phyloP scores from a whole-genome alignment of 2,888 invertebrate species.

The Ormyrus labotus region DNA sequence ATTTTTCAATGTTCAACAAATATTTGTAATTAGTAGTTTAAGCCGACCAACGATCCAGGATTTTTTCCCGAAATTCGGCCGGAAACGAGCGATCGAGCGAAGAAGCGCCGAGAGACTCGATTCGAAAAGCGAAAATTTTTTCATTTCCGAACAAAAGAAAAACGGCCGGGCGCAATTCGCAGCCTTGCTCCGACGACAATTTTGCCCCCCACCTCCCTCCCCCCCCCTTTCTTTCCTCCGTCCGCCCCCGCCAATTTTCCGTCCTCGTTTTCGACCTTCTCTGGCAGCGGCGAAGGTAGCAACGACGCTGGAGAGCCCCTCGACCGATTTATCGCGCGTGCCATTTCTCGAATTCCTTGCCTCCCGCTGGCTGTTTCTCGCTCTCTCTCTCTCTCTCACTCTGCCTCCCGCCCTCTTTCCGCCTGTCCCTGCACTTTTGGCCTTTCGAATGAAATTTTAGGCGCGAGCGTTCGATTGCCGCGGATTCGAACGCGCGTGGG shows the following conservation, averaged over 20 bases:
- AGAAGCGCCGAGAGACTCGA: no score
- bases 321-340: constrained; percentile 51
- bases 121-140: no score
- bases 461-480: neutral
- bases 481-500: no score
- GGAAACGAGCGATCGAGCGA: no score
- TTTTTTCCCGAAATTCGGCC: no score
- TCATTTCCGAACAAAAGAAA: no score
- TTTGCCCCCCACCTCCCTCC: neutral
- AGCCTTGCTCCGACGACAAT: no score
- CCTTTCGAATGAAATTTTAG: neutral
- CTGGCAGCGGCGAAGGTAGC: neutral
- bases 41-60: no score
- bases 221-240: neutral
- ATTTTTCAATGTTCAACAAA: no score
- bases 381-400: neutral
- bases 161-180: no score
- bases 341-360: constrained; percentile 42
- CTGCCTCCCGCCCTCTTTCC: constrained; percentile 5
- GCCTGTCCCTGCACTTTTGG: no score
- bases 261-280: constrained; percentile 23
- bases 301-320: constrained; percentile 18
- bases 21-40: no score
- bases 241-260: constrained; percentile 17
- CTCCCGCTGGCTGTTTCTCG: neutral